Base-by-base conservation (phyloP, 2,113 vertebrate genomes). In the Apus apus region DNA sequence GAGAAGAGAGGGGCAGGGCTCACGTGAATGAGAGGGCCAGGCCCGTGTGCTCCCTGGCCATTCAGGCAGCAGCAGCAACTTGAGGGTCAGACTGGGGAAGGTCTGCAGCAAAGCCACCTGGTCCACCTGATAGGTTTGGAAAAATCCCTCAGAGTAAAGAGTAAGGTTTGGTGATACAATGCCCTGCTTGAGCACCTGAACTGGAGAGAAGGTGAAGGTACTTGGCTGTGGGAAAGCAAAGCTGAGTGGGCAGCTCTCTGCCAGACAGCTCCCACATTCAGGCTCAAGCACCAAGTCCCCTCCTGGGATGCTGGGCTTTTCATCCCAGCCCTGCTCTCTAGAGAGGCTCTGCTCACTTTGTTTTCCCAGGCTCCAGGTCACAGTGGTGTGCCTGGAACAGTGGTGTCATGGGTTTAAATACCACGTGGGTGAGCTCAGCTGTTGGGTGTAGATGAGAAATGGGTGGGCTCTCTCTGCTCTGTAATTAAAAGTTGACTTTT, bases 21-120 rank as follows among this genome's bases (percentile, higher is more conserved):
- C 1, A 5, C 3, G 8, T 17, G 23, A 22, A 6, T 3, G 45
- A 7, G 11, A 21, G 38, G 18, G 19, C 9, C 4, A 8, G 20
- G 13, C 7, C 32, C 68, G 3, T 15, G 15, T 46, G 16, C 29
- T 92, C 40, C 51, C 77, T 16, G 32, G 58, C 11, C 16, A 6
- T 51, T 9, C 25, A 1, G 2, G 74, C 38, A 32, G 43, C 14
- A 53, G 74, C 38, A 32, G 43, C 16, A 56, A 15, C 12, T 56
- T 36, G 6, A 9, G 8, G 9, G 23, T 53, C 56, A 67, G 30
- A 4, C 9, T 15, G 8, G n/a, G 34, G 21, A 76, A 73, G 17
- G 4, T 32, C 36, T 66, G 30, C 46, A 48, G 64, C 36, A 89
- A 46, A 90, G 10, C 22, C 23, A n/a, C 50, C 62, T 62, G 51